Conservation (phyloP, 2,888 invertebrate species). For the Noctuana brunneofusca region DNA sequence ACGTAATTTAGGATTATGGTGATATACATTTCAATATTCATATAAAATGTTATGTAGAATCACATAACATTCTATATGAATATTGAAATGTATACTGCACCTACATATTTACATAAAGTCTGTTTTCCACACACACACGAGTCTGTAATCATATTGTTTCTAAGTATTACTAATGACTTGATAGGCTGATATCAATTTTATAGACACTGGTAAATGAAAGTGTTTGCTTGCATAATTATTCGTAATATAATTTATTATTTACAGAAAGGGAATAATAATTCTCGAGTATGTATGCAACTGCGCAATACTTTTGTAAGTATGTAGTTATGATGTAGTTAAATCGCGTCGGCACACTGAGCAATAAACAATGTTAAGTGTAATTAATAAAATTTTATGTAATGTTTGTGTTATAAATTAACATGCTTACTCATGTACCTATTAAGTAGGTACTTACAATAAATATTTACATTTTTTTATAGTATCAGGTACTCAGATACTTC, state of each 20-base stretch:
- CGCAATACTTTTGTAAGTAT: conserved; percentile 21
- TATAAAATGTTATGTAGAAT: no score
- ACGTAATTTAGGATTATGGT: no score
- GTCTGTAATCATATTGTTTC: conserved; percentile 21
- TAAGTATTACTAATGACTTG: conserved; percentile 36
- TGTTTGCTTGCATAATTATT: conserved; percentile 36
- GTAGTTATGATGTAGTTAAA: no score
- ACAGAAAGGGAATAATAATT: conserved; percentile 16
- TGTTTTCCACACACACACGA: conserved; percentile 12
- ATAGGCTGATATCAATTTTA: conserved; percentile 36
- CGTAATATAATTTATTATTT: conserved; percentile 4
- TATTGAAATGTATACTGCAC: no score
- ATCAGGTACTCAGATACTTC: no score
- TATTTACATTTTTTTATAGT: no score
- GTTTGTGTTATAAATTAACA: conserved; percentile 15
- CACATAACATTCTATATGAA: no score
- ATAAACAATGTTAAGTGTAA: conserved; percentile 18
- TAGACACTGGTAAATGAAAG: conserved; percentile 19
- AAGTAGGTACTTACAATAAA: no score
- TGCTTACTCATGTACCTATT: conserved; percentile 1
- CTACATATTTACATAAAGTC: neutral
- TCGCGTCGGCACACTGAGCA: conserved; percentile 2
- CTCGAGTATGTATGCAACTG: conserved; percentile 21
- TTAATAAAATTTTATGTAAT: conserved; percentile 15
- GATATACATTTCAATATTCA: no score